A percentile compares a stretch with the other conserved stretches of the same genome.
These are phyloP conservation scores for Origma solitaria DNA, from an alignment of 2,113 vertebrate genomes.

Conservation along the genomic window DNA sequence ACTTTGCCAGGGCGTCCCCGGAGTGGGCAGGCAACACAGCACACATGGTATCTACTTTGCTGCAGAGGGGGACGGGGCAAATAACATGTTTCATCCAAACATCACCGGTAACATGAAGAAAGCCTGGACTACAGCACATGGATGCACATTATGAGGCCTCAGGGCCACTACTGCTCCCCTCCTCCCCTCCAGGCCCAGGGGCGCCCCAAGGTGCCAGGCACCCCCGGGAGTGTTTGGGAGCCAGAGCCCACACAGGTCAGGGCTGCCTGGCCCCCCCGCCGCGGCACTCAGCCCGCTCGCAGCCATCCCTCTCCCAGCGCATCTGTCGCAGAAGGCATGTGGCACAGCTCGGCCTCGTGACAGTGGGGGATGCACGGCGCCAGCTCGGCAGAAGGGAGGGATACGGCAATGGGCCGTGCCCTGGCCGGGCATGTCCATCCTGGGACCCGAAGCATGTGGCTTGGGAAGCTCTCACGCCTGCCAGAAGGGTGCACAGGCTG, in stretches of 20 bases:
- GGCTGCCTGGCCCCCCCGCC: neutral
- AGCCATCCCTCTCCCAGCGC: neutral
- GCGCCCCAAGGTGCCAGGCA: neutral
- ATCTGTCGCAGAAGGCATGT: conserved; percentile 33
- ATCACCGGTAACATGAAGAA: rapidly evolving
- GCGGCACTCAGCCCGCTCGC: neutral
- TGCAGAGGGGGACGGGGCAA: rapidly evolving
- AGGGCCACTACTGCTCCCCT: neutral
- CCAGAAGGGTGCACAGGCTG: neutral
- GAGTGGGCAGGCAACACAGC: rapidly evolving
- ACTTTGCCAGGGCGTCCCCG: rapidly evolving
- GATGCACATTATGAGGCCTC: rapidly evolving
- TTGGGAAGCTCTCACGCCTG: neutral
- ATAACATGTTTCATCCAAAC: rapidly evolving
- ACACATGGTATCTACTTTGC: rapidly evolving
- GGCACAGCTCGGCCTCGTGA: conserved; percentile 24
- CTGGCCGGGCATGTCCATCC: neutral
- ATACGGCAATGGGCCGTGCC: neutral
- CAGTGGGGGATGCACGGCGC: neutral
- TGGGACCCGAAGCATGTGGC: rapidly evolving
- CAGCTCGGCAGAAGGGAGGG: neutral
- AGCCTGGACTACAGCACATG: rapidly evolving
- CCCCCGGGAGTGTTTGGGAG: neutral
- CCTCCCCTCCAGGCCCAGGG: neutral
- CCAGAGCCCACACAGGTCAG: neutral